These are phyloP conservation scores for Tenualosa ilisha DNA, from an alignment of 2,797 vertebrate species.

Conservation along the genomic window DNA sequence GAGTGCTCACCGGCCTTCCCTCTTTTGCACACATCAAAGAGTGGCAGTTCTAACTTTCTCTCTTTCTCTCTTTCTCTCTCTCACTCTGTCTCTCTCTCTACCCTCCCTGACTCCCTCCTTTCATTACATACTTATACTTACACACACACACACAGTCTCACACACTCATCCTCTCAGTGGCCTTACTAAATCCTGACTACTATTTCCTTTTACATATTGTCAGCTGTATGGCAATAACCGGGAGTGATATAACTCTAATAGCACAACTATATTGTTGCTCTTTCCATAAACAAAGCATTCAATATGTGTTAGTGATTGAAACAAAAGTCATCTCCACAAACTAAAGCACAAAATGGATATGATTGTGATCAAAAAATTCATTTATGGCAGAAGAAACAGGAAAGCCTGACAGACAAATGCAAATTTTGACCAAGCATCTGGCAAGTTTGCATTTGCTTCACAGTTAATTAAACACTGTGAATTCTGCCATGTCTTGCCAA, in stretches of 20 bases:
- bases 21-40: conserved; percentile 11
- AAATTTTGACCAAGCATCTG: conserved; percentile 21
- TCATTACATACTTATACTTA: neutral
- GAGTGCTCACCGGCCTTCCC: neutral
- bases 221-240: neutral
- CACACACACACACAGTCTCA: neutral
- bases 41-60: neutral
- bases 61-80: conserved; percentile 22
- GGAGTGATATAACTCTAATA: neutral
- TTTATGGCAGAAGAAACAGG: conserved; percentile 1
- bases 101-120: neutral
- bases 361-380: neutral
- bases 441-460: conserved; percentile 20
- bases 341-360: neutral
- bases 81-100: neutral
- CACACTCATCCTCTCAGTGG: neutral
- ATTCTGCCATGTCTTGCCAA: neutral
- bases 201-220: neutral
- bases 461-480: conserved; percentile 11
- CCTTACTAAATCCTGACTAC: neutral
- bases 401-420: conserved; percentile 9
- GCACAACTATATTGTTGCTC: neutral
- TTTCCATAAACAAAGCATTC: neutral
- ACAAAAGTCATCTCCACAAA: neutral
- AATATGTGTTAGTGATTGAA: neutral